Evolutionary conservation across 2,797 vertebrate genomes (phyloP).

Genomic region (Botia kubotai): DNA sequence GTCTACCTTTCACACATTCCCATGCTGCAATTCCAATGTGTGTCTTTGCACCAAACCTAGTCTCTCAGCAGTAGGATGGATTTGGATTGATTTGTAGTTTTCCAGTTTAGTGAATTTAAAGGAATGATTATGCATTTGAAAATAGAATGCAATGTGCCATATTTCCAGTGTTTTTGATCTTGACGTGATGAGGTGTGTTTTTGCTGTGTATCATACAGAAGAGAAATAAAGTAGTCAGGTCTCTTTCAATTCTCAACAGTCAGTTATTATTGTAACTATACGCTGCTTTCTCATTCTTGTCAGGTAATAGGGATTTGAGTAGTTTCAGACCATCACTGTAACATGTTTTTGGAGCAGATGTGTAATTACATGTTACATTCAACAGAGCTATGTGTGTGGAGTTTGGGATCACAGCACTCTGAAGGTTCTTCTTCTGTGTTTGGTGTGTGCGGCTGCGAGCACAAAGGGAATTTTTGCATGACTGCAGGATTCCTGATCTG

Average conservation of each 20-base stretch:
- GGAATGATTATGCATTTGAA: not conserved
- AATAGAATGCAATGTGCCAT: not conserved
- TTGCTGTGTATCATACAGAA: not conserved
- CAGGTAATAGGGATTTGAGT: slow-evolving; percentile 76
- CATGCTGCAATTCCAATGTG: too few relatives aligned
- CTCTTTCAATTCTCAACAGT: slow-evolving; percentile 63
- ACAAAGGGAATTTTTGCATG: slow-evolving; percentile 33
- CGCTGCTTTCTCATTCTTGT: slow-evolving; percentile 66
- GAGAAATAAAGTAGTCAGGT: slow-evolving; percentile 39
- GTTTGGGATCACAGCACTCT: slow-evolving; percentile 55
- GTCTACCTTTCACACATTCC: too few relatives aligned
- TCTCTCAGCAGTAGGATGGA: too few relatives aligned
- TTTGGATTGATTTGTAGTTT: not conserved
- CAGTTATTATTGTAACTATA: slow-evolving; percentile 75
- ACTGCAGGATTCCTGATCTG: slow-evolving; percentile 33
- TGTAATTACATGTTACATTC: slow-evolving; percentile 73
- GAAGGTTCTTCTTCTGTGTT: slow-evolving; percentile 73
- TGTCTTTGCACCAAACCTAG: too few relatives aligned
- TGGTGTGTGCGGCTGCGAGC: slow-evolving; percentile 68
- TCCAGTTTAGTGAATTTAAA: not conserved
- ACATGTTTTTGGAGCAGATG: slow-evolving; percentile 55
- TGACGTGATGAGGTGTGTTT: not conserved
- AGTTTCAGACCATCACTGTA: slow-evolving; percentile 54
- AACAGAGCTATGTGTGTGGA: slow-evolving; percentile 61
- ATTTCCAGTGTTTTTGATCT: not conserved